Percentiles rank a stretch among this genome's conserved stretches.
Evolutionary conservation across 1,140 invertebrate genomes (phyloP).

Genomic region (Drosophila sproati): DNA sequence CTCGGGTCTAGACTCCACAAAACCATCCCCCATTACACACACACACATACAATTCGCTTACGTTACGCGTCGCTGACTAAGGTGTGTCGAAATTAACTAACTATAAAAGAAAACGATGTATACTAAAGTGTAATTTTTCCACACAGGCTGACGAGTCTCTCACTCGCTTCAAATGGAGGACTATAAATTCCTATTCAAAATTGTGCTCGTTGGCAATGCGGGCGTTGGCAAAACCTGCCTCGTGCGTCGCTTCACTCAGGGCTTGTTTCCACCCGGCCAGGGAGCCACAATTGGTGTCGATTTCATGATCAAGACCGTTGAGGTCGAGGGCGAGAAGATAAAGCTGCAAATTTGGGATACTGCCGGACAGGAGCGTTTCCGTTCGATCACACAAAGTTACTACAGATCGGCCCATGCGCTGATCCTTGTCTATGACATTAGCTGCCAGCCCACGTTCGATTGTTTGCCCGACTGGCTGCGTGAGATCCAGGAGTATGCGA

Average conservation of each 20-base stretch:
- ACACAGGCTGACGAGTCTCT: constrained; percentile 1
- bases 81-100: constrained; percentile 67
- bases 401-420: constrained; percentile 98
- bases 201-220: constrained; percentile 97
- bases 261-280: constrained; percentile 97
- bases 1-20: constrained; percentile 11
- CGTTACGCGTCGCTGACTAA: constrained; percentile 75
- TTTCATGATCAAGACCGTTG: constrained; percentile 99
- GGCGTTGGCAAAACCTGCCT: constrained; percentile 98
- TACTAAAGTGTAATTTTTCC: constrained; percentile 6
- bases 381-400: constrained; percentile 97
- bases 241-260: constrained; percentile 95
- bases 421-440: constrained; percentile 98
- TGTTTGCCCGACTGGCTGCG: constrained; percentile 97
- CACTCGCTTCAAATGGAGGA: constrained; percentile 92
- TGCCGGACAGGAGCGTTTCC: constrained; percentile 95
- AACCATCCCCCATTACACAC: constrained; percentile 31
- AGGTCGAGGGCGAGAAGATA: constrained; percentile 99
- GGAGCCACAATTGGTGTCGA: constrained; percentile 99
- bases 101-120: constrained; percentile 13
- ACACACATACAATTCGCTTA: background rate
- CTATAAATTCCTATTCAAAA: constrained; percentile 99
- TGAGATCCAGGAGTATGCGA: constrained; percentile 98
- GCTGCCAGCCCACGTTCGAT: constrained; percentile 98
- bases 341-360: constrained; percentile 99